Base-by-base conservation (phyloP, 1,140 invertebrate species). In the Radopholus similis region DNA sequence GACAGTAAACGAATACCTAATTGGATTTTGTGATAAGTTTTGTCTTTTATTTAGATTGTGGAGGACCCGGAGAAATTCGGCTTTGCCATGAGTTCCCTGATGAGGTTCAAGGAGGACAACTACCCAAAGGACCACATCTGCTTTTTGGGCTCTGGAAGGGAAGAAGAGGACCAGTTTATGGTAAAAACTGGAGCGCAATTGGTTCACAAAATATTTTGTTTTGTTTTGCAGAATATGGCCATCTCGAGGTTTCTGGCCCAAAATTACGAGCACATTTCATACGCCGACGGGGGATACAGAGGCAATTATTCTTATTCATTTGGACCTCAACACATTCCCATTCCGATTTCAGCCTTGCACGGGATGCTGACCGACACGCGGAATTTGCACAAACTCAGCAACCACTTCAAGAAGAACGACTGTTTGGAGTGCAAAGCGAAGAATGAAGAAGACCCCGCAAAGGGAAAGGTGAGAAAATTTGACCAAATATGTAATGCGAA, bases 161-260 rank as follows among this genome's bases (percentile, higher is more conserved):
- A 95, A 81, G 93, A 96, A 84, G 95, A 97, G 40, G 59, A 62
- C 11, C 59, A 62, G 34, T 30, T 47, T 35, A 62, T 62, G 59
- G n/a, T n/a, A n/a, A n/a, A n/a, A n/a, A n/a, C n/a, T n/a, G n/a
- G n/a, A n/a, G n/a, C n/a, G n/a, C n/a, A n/a, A n/a, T n/a, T n/a
- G n/a, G n/a, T n/a, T n/a, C n/a, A n/a, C n/a, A n/a, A n/a, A n/a
- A n/a, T n/a, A n/a, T n/a, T n/a, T n/a, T n/a, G n/a, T n/a, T n/a
- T n/a, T n/a, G n/a, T n/a, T n/a, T 95, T 4, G n/a, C n/a, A n/a
- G n/a, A 90, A 96, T 78, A 98, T 98, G 95, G 93, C 97, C 30
- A 90, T 97, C 9, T 92, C 94, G 8, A 92, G 92, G 64, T 97
- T 98, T 84, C 86, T 98, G 38, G 93, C 97, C 84, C 91, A 91